A percentile compares a stretch with the other conserved stretches of the same genome.
phyloP scores from a whole-genome alignment of 2,888 invertebrate genomes.

The Stenichneumon culpator region DNA sequence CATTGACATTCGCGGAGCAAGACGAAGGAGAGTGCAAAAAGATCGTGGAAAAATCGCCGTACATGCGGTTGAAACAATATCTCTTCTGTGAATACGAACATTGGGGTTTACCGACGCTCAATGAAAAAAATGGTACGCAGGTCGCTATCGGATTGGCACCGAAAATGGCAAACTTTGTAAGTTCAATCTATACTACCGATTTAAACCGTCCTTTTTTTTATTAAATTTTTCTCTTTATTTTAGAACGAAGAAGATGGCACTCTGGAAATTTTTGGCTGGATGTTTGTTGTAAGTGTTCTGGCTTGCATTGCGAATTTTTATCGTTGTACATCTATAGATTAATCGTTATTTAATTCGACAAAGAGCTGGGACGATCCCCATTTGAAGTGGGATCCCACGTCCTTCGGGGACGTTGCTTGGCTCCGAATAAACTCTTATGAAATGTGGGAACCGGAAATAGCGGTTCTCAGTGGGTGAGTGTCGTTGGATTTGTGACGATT shows the following conservation, averaged over 20 bases:
- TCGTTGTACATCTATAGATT: background rate
- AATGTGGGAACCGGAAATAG: constrained; percentile 1
- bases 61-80: constrained; percentile 84
- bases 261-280: constrained; percentile 84
- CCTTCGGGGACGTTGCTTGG: background rate
- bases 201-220: background rate
- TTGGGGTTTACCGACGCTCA: constrained; percentile 84
- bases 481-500: background rate
- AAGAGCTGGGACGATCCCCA: constrained; percentile 12
- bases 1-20: background rate
- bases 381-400: background rate
- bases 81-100: constrained; percentile 87
- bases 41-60: constrained; percentile 68
- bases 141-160: constrained; percentile 86
- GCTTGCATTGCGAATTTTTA: constrained; percentile 90
- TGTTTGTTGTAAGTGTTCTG: constrained; percentile 83
- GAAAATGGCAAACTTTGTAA: constrained; percentile 86
- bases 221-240: constrained; percentile 29
- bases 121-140: constrained; percentile 85
- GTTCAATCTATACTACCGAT: constrained; percentile 45
- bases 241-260: constrained; percentile 78
- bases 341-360: background rate
- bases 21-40: constrained; percentile 71
- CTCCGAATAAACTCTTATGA: background rate
- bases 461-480: constrained; percentile 1